Conservation (phyloP, 1,140 invertebrate genomes). For the Drosophila equinoxialis region DNA sequence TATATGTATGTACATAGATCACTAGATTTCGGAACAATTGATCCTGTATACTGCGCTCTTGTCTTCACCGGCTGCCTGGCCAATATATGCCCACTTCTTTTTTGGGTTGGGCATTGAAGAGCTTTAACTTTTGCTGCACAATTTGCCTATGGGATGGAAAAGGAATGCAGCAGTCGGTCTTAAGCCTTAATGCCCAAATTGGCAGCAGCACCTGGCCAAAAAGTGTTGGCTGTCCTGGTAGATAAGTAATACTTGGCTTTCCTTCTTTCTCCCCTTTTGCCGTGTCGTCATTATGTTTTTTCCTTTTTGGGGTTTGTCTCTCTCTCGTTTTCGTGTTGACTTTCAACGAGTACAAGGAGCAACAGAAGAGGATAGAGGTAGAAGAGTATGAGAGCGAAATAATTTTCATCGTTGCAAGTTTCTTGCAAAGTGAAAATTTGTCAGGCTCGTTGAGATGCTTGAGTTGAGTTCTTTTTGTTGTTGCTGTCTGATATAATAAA, state of each 20-base stretch:
- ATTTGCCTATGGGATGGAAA: conserved; percentile 40
- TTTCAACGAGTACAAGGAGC: conserved; percentile 32
- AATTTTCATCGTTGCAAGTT: conserved; percentile 75
- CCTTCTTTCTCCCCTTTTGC: conserved; percentile 18
- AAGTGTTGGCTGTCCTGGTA: conserved; percentile 63
- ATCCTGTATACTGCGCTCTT: neutral
- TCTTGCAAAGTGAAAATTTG: conserved; percentile 80
- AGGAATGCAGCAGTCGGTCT: conserved; percentile 58
- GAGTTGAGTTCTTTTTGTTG: conserved; percentile 12
- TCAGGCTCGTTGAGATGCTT: conserved; percentile 71
- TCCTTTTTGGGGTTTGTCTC: conserved; percentile 29
- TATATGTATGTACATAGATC: no score
- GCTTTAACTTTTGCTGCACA: conserved; percentile 32
- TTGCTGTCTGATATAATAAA: conserved; percentile 69
- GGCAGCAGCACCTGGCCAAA: conserved; percentile 74
- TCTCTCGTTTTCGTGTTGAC: conserved; percentile 40
- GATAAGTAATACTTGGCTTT: conserved; percentile 66
- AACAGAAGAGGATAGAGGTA: neutral
- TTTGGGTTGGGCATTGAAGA: neutral
- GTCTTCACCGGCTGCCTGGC: neutral
- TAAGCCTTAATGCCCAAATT: conserved; percentile 69
- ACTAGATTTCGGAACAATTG: no score
- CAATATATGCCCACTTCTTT: no score
- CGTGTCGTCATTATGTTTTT: conserved; percentile 26
- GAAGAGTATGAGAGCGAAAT: conserved; percentile 37